phyloP scores from a whole-genome alignment of 2,888 invertebrate genomes.

The Drosophila borborema region DNA sequence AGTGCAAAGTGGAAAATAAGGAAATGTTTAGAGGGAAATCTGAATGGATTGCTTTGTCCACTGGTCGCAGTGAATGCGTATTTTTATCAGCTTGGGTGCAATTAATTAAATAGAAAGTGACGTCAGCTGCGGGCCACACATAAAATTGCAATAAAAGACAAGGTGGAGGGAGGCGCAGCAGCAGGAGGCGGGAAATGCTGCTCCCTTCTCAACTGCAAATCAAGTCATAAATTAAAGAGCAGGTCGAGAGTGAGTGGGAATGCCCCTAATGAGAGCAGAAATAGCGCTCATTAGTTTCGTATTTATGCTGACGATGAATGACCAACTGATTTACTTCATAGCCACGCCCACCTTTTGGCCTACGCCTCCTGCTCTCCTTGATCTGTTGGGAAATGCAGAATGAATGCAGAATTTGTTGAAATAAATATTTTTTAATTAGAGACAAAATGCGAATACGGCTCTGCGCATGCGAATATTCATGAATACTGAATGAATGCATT shows the following conservation, averaged over 20 bases:
- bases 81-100: constrained; percentile 44
- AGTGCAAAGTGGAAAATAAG: neutral
- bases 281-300: constrained; percentile 58
- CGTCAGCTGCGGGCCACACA: constrained; percentile 34
- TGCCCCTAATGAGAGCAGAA: constrained; percentile 52
- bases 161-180: neutral
- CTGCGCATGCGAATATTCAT: constrained; percentile 21
- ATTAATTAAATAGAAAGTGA: constrained; percentile 54
- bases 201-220: constrained; percentile 38
- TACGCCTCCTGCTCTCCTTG: constrained; percentile 2
- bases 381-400: constrained; percentile 36
- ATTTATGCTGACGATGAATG: constrained; percentile 57
- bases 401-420: neutral
- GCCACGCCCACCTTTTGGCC: neutral
- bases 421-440: constrained; percentile 67
- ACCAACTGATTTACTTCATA: constrained; percentile 30
- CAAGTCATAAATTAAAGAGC: constrained; percentile 62
- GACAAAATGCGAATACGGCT: constrained; percentile 22
- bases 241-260: constrained; percentile 2
- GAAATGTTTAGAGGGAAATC: constrained; percentile 6
- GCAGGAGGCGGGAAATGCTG: neutral
- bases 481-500: constrained; percentile 12
- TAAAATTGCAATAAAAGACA: constrained; percentile 2
- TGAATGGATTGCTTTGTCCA: constrained; percentile 37
- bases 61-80: constrained; percentile 8